Evolutionary conservation across 2,888 invertebrate species (phyloP), one percentile per base, ranked within the genome.

Genomic region (Leptinotarsa haldemani): DNA sequence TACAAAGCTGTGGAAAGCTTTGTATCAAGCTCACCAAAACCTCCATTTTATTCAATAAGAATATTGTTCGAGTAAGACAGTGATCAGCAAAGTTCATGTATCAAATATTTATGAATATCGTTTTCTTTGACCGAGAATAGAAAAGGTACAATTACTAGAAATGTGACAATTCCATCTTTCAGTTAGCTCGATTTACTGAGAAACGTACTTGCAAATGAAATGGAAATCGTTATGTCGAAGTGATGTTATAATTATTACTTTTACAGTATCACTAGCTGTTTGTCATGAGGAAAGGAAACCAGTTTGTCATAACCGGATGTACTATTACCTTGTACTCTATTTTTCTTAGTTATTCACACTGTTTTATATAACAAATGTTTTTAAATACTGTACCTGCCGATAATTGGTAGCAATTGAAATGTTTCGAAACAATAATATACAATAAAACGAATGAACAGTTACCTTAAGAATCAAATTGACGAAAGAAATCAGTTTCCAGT

Each of bases 251-350:
- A 56, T 56, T 56, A 56, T 22, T 15, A 18, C 22, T 13, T 56
- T 15, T 12, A 56, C 22, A 56, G 56, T 56, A 56, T 22, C 56
- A 22, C 22, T 56, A 20, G 20, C 22, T 56, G 56, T 15, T 22
- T 56, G 56, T 56, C 56, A 25, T 15, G 52, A 52, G 53, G 40
- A 67, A 40, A 65, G 13, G 20, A 65, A n/a, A 65, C 46, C 40
- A 67, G 66, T 67, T 67, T 40, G 66, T 67, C 66, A 67, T 67
- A 67, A 67, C 66, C 52, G 66, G 66, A 67, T 67, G 53, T 40
- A 18, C 30, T 53, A 15, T 67, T 67, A 67, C 66, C 66, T 67
- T 67, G 66, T 53, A 53, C 16, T 52, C 9, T 47, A 30, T 63
- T 16, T 63, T 9, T 53, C 30, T 67, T 67, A 56, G 13, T 20